Evolutionary conservation across 2,888 invertebrate species (phyloP), one percentile per base, ranked within the genome.

Genomic region (Drosophila suboccidentalis): DNA sequence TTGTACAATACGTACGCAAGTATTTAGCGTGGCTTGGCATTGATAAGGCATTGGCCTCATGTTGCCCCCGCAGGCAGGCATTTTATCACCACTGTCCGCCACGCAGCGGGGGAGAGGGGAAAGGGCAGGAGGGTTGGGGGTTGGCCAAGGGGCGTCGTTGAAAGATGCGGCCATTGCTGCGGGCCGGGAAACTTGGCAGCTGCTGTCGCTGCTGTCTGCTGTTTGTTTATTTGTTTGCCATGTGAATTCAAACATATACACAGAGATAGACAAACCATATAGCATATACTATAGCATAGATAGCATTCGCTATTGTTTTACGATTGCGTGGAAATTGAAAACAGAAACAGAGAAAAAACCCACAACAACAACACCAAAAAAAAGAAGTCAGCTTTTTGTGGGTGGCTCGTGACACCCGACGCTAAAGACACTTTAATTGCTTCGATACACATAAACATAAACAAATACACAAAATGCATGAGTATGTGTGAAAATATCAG

Each of bases 351-450:
- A 59, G 38, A 44, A 47, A 55, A 50, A 57, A 51, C 9, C 19
- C n/a, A 34, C 38, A 51, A 36, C 47, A 32, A 49, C 29, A 77
- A 36, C 34, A 36, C 34, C 26, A 34, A 34, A 36, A 5, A 13
- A 36, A 80, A 74, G 69, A 68, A 63, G 80, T 76, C 71, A 70
- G 44, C 15, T 67, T 17, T 17, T 15, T 26, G 32, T 53, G 47
- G 46, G 51, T 59, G 65, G 59, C 51, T 49, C 38, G 60, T 57
- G 68, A 68, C 75, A 74, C 49, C 62, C 71, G 55, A 69, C 55
- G 82, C 90, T 90, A 90, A 85, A 88, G 85, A 85, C 88, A 80
- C 83, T 88, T 85, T 85, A 85, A 85, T 85, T 85, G 85, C 86
- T 88, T 86, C 62, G 59, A 72, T 72, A 67, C 62, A 62, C 58